These are phyloP conservation scores for Ptychoptera albimana DNA, from an alignment of 2,888 invertebrate species.

Conservation along the genomic window DNA sequence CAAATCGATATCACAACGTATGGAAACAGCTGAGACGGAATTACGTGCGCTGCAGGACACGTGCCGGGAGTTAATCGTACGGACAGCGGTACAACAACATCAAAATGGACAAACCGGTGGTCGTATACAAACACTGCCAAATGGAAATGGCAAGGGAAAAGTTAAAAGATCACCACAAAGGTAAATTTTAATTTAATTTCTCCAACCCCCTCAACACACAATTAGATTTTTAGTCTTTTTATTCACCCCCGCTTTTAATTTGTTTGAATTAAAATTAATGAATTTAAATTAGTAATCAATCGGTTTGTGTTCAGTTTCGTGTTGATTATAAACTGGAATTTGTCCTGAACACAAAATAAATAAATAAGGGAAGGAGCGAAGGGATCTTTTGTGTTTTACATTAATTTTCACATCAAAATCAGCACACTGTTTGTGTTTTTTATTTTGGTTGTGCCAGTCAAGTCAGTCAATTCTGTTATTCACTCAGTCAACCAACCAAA, in stretches of 20 bases:
- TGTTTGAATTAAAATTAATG: slow-evolving; percentile 3
- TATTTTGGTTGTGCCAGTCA: too few species aligned
- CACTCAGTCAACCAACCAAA: too few species aligned
- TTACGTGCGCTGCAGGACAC: slow-evolving; percentile 47
- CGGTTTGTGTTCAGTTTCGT: too few species aligned
- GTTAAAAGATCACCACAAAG: slow-evolving; percentile 6
- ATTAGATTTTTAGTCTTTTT: background rate
- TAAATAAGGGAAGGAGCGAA: too few species aligned
- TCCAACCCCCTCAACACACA: too few species aligned
- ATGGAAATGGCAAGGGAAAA: slow-evolving; percentile 4
- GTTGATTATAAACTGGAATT: too few species aligned
- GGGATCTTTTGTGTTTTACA: too few species aligned
- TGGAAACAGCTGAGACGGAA: slow-evolving; percentile 51
- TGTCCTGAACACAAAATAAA: too few species aligned
- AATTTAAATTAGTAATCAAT: slow-evolving; percentile 4
- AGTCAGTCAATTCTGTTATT: too few species aligned
- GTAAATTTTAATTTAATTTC: background rate
- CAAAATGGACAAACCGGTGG: background rate
- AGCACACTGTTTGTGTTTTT: background rate
- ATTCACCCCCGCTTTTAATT: background rate
- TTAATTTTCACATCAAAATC: background rate
- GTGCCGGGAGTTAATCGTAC: slow-evolving; percentile 40
- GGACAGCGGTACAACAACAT: slow-evolving; percentile 29
- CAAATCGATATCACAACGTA: slow-evolving; percentile 41
- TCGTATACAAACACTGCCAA: background rate